Evolutionary conservation across 2,113 vertebrate genomes (phyloP), one percentile per base, ranked within the genome.

Genomic region (Labeo catla): DNA sequence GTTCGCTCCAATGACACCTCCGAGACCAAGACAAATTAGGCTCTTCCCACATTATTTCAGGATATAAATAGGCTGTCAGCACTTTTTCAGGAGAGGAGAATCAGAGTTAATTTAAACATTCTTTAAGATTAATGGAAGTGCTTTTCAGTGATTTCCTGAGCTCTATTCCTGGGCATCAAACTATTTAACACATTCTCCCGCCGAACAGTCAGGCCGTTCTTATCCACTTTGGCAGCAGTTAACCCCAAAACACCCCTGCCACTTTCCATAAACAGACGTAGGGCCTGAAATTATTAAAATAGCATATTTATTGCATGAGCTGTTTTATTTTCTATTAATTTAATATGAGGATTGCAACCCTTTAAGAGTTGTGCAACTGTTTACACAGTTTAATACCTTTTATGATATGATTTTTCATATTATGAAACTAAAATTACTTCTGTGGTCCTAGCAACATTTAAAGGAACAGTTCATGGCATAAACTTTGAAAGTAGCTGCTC

Each of bases 81-180:
- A 83, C 79, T 84, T 90, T 85, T 90, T 89, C 85, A 86, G 89
- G 83, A 89, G 80, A 91, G 92, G 86, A 93, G 87, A 93, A 91
- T 85, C 89, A 86, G 88, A 93, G 93, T 94, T 95, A 88, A 95
- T 94, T 93, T 93, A 94, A 93, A 94, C 91, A 93, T 94, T 94
- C 90, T 90, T 93, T 93, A 92, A 92, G 94, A 95, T 95, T 91
- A 94, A 94, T 94, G 93, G 91, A 93, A 92, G 89, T 89, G 87
- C 82, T 87, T 92, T 93, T 59, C 52, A 59, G 28, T 83, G 81
- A 73, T 83, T 57, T 90, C 86, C 70, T 87, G 90, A 92, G 93
- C 90, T 90, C 89, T 89, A 91, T 90, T 91, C 89, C 89, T 89
- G 84, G 91, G 87, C 86, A 84, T 86, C 52, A 89, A 86, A 87